Conservation (phyloP, 2,888 invertebrate species). For the Ecliptopera silaceata region DNA sequence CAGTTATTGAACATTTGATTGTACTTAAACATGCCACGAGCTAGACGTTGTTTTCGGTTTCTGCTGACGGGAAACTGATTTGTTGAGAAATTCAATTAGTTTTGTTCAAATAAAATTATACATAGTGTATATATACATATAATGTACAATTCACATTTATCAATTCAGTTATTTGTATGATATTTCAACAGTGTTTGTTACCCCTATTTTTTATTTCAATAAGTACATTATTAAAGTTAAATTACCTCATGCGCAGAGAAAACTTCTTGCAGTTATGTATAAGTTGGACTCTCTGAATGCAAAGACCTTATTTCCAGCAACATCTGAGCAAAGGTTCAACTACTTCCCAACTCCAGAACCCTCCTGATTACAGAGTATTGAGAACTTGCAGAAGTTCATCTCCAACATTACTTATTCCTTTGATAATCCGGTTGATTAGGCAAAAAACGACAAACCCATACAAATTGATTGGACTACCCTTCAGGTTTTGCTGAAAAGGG, state of each 20-base stretch:
- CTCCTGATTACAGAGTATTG: slow-evolving; percentile 3
- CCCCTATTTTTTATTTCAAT: no score
- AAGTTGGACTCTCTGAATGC: no score
- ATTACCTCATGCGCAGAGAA: no score
- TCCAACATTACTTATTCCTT: slow-evolving; percentile 15
- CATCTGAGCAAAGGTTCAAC: background rate
- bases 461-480: slow-evolving; percentile 32
- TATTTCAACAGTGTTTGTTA: no score
- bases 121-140: no score
- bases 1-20: slow-evolving; percentile 6
- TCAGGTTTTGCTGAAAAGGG: slow-evolving; percentile 29
- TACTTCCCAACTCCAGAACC: background rate
- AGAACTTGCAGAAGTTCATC: background rate
- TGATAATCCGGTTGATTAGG: slow-evolving; percentile 21
- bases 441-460: slow-evolving; percentile 27
- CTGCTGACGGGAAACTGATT: background rate
- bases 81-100: no score
- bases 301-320: background rate
- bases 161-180: no score
- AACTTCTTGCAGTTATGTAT: no score
- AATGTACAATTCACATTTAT: no score
- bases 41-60: background rate
- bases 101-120: no score
- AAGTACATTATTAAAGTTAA: no score
- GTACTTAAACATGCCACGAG: slow-evolving; percentile 11